Base-by-base conservation (phyloP, 2,113 vertebrate species). In the Microcebus murinus region DNA sequence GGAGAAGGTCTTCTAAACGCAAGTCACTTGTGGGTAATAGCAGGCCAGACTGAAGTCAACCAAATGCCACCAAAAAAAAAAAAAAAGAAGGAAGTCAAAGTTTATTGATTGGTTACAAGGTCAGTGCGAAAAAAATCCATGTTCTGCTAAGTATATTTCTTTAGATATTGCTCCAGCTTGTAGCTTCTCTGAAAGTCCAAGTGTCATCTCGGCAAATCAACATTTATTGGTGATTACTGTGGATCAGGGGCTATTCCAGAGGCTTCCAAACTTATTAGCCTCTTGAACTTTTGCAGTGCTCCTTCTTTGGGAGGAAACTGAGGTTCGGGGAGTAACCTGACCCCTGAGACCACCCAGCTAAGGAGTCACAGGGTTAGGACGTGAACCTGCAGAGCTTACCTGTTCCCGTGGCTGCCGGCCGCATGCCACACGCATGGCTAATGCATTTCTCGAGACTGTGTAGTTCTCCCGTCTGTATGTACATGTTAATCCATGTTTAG, bases 1-100 rank as follows among this genome's bases (percentile, higher is more conserved):
- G 0, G 20, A 4, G 14, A 15, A 12, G 1, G 0, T 77, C 31
- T n/a, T 63, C 15, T 63, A 4, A n/a, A 29, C 1, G 0, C 14
- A 36, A 11, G 25, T 34, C 57, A 36, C 1, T 18, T 9, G 27
- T 71, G 2, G 13, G 11, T 17, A 23, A 8, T 0, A 42, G 76
- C 12, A 65, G 89, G 15, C 7, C 9, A 31, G 65, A 59, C 4
- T 15, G 12, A 85, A 36, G 76, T 7, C 21, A 27, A 42, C 73
- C 15, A 23, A 79, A 17, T 12, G 27, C 3, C 15, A 27, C 25
- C 65, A n/a, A 65, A 45, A 34, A 48, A 68, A 70, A 6, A 6
- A 2, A n/a, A 6, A 45, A 2, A n/a, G 59, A n/a, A 45, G 14
- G 27, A 65, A 42, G 21, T 8, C 52, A 39, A 83, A 63, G 15